A percentile compares a stretch with the other conserved stretches of the same genome.
phyloP scores from a whole-genome alignment of 2,888 invertebrate species.

The Ormyrus nitidulus region DNA sequence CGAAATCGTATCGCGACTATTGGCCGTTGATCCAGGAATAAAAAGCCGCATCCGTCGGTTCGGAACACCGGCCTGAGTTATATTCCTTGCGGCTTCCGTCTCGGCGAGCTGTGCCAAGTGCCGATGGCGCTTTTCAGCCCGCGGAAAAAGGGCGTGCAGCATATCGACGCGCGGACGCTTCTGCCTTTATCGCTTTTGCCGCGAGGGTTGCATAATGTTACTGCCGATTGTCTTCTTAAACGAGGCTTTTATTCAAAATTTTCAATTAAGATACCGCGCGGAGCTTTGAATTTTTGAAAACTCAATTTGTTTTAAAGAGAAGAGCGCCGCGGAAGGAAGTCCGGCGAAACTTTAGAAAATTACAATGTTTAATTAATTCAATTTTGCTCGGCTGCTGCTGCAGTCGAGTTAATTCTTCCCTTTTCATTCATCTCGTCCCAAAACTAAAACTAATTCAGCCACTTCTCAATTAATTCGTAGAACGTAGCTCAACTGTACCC shows the following conservation, averaged over 20 bases:
- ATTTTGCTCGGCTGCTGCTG: neutral
- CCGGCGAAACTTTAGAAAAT: constrained; percentile 3
- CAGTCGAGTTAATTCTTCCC: neutral
- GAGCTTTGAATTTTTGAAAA: too few relatives aligned
- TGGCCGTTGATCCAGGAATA: neutral
- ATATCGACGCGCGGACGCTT: neutral
- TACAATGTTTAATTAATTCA: too few relatives aligned
- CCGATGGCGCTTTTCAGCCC: constrained; percentile 17
- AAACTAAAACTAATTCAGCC: neutral
- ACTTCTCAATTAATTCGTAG: constrained; percentile 7
- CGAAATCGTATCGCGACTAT: neutral
- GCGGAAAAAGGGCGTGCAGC: neutral
- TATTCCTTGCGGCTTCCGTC: constrained; percentile 44
- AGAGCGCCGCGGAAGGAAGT: neutral
- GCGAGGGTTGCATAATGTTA: too few relatives aligned
- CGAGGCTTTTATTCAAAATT: too few relatives aligned
- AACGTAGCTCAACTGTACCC: neutral
- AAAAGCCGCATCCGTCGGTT: constrained; percentile 5
- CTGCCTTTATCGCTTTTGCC: too few relatives aligned
- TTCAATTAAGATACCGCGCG: too few relatives aligned
- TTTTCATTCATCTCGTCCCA: neutral
- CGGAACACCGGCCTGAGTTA: constrained; percentile 24
- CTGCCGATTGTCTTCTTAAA: too few relatives aligned
- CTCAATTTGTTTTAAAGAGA: neutral
- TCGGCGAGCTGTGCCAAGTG: constrained; percentile 35